phyloP scores from a whole-genome alignment of 2,797 vertebrate species.

The Trachops cirrhosus region DNA sequence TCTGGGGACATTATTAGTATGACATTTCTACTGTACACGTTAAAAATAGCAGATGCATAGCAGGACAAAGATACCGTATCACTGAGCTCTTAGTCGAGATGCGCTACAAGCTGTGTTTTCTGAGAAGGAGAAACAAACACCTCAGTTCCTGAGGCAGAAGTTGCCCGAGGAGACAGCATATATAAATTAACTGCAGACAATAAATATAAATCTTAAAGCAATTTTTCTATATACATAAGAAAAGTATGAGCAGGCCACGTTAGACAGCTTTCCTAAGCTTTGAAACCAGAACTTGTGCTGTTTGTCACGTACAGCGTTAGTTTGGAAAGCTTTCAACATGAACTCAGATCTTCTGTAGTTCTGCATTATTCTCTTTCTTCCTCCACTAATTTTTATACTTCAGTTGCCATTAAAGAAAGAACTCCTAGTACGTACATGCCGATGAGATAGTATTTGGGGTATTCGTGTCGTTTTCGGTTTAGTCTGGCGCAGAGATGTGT shows the following conservation, averaged over 20 bases:
- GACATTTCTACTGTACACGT: conserved; percentile 31
- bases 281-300: background rate
- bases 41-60: conserved; percentile 52
- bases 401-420: background rate
- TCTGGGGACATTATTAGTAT: conserved; percentile 16
- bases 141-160: background rate
- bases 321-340: background rate
- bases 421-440: background rate
- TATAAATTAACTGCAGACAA: conserved; percentile 33
- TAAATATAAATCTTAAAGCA: conserved; percentile 38
- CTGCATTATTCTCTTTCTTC: background rate
- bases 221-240: background rate
- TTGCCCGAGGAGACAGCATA: background rate
- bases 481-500: background rate
- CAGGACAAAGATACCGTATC: background rate
- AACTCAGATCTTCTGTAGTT: background rate
- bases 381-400: background rate
- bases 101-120: background rate
- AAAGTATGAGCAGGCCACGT: background rate
- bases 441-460: background rate
- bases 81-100: background rate
- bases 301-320: background rate
- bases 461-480: background rate
- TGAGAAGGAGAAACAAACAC: conserved; percentile 5
- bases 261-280: background rate